Percentiles rank a stretch among this genome's conserved stretches.
Evolutionary conservation across 2,113 vertebrate genomes (phyloP).

Genomic region (Falcunculus frontatus): DNA sequence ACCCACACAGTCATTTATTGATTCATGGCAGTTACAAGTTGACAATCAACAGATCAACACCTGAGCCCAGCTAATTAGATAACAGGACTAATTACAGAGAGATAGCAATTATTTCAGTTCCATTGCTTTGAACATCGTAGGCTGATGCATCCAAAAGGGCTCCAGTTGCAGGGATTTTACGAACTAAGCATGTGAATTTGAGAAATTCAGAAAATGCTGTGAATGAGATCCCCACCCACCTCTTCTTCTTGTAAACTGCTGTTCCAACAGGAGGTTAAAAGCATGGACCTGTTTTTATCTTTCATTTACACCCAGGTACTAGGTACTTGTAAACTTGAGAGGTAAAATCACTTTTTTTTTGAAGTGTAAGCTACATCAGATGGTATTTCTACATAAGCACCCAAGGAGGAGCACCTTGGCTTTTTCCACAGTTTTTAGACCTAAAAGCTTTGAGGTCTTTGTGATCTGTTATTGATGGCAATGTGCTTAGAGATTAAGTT

Average conservation of each 20-base stretch:
- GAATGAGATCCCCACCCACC: fast-evolving
- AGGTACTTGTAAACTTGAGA: not conserved
- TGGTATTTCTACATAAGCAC: not conserved
- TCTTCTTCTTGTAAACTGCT: not conserved
- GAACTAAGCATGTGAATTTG: not conserved
- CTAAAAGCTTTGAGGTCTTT: not conserved
- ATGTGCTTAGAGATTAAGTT: not conserved
- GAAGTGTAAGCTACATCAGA: not conserved
- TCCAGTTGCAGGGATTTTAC: not conserved
- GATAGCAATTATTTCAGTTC: not conserved
- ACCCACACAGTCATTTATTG: not conserved
- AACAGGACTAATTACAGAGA: not conserved
- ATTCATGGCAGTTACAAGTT: not conserved
- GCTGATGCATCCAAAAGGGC: not conserved
- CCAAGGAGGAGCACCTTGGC: not conserved
- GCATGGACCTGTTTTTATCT: not conserved
- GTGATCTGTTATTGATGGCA: not conserved
- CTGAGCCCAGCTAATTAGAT: not conserved
- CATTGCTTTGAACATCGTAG: not conserved
- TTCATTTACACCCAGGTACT: not conserved
- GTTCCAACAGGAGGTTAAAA: not conserved
- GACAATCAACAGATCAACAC: not conserved
- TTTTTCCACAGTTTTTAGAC: not conserved
- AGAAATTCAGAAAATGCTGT: not conserved
- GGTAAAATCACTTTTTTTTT: not conserved